Evolutionary conservation across 2,888 invertebrate species (phyloP), one percentile per base, ranked within the genome.

Genomic region (Chrysolina haemoptera): DNA sequence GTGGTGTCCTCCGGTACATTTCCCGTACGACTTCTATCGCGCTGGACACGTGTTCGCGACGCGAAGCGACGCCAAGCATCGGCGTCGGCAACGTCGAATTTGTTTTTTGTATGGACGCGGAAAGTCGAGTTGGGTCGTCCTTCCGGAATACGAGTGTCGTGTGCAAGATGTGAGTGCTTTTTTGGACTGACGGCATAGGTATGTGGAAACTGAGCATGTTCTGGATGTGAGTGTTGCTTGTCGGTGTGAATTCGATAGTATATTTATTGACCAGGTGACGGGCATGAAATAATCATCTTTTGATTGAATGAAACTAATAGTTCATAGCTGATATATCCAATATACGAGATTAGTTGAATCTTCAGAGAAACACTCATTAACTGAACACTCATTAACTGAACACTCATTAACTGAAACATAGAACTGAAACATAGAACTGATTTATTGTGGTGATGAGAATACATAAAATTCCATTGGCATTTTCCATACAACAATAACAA

Each of bases 11-110:
- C 65, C 41, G 55, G 50, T 35, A 70, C 70, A 70, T 65, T 70
- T 63, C 72, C 68, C 63, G 68, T 48, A 43, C 68, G 68, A 59
- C 72, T 63, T 72, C 72, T 68, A 64, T 68, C 72, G 72, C 64
- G 72, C 72, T 53, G 72, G 59, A 68, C 72, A 72, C 68, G 72
- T 72, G 72, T 27, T 41, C 66, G 50, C 35, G 48, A 65, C 16
- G 65, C 65, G n/a, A 10, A 20, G 65, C 18, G 43, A 65, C 22
- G 22, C 22, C 65, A 46, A 18, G 12, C 12, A 48, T n/a, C 20
- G 48, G 22, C 48, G 22, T 20, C n/a, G 41, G 22, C 22, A 18
- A 18, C 46, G 41, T 20, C 20, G 22, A 22, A 46, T 35, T 4
- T n/a, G 14, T 62, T 62, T 62, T 62, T 62, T 35, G 9, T 35